Evolutionary conservation across 2,797 vertebrate species (phyloP).

Genomic region (Amazona finschi): DNA sequence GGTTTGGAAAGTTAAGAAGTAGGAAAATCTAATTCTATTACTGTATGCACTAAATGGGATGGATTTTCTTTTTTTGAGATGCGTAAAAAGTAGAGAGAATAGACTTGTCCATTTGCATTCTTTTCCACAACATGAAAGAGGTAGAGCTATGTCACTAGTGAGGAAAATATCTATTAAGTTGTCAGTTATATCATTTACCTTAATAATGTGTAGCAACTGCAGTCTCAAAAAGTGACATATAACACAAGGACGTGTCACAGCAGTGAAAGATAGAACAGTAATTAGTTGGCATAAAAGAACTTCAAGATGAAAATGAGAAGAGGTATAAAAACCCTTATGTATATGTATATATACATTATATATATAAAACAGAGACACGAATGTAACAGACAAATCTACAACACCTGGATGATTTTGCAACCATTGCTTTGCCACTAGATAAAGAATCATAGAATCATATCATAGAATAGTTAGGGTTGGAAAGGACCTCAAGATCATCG

Average conservation of each 20-base stretch:
- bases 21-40: background rate
- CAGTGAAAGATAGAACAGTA: conserved; percentile 19
- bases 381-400: background rate
- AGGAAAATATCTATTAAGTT: conserved; percentile 56
- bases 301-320: background rate
- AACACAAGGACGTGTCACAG: background rate
- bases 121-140: conserved; percentile 33
- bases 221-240: conserved; percentile 13
- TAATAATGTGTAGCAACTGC: conserved; percentile 11
- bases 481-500: no score
- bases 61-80: background rate
- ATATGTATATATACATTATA: fast-evolving
- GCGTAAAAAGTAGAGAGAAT: background rate
- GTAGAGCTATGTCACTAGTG: background rate
- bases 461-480: no score
- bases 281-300: conserved; percentile 11
- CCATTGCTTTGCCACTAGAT: background rate
- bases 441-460: background rate
- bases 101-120: background rate
- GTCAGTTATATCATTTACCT: conserved; percentile 55
- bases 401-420: background rate
- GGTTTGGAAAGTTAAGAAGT: background rate
- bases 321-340: background rate
- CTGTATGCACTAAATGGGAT: background rate
- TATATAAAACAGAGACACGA: fast-evolving